phyloP scores from a whole-genome alignment of 2,113 vertebrate genomes.

The Todiramphus chloris region DNA sequence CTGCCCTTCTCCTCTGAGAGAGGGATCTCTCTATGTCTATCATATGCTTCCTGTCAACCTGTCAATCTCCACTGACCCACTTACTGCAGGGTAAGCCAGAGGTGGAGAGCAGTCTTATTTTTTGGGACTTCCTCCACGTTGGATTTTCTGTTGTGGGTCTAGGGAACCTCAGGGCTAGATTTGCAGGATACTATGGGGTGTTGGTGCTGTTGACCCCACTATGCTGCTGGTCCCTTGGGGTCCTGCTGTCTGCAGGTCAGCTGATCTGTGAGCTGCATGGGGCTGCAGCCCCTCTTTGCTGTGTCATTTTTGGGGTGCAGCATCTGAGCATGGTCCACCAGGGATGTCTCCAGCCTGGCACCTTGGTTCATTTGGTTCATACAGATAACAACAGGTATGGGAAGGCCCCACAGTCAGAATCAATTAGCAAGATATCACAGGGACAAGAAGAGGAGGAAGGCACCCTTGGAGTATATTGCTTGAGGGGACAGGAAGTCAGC shows the following conservation, averaged over 20 bases:
- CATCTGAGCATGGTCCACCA: not conserved
- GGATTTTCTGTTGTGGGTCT: rapidly evolving
- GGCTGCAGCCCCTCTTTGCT: not conserved
- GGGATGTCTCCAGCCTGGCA: not conserved
- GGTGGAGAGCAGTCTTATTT: too few relatives aligned
- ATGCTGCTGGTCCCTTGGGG: not conserved
- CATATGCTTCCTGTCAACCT: not conserved
- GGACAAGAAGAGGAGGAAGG: too few relatives aligned
- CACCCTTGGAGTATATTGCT: too few relatives aligned
- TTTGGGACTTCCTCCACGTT: not conserved
- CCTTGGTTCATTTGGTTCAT: not conserved
- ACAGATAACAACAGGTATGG: too few relatives aligned
- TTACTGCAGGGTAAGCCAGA: too few relatives aligned
- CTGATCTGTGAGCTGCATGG: not conserved
- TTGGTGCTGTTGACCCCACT: not conserved
- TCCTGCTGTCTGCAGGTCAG: rapidly evolving
- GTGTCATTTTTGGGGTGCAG: not conserved
- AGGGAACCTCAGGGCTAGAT: not conserved
- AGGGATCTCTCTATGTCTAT: too few relatives aligned
- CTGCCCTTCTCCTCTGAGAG: too few relatives aligned
- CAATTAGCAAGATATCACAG: too few relatives aligned
- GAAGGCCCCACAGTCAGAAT: too few relatives aligned
- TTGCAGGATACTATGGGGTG: not conserved
- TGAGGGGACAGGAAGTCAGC: too few relatives aligned
- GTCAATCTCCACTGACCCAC: too few relatives aligned